These are phyloP conservation scores for Anguilla anguilla DNA, from an alignment of 2,797 vertebrate genomes.

Conservation along the genomic window DNA sequence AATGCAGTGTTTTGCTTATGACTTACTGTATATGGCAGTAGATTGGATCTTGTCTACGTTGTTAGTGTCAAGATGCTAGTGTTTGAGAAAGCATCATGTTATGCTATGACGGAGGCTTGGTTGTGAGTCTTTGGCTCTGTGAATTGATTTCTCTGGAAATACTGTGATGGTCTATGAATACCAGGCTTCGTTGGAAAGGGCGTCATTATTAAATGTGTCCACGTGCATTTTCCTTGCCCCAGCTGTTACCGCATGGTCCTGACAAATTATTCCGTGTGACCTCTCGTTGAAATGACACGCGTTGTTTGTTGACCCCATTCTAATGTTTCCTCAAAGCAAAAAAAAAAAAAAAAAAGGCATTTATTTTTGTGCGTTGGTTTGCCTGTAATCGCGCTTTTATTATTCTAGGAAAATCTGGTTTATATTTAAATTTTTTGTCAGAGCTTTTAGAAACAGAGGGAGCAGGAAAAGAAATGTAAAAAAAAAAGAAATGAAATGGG, in stretches of 20 bases:
- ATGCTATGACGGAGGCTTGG: not conserved
- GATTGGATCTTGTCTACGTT: not conserved
- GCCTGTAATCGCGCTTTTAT: not conserved
- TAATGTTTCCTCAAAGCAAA: conserved; percentile 28
- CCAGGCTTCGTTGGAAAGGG: not conserved
- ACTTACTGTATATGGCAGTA: conserved; percentile 2
- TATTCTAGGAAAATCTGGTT: conserved; percentile 9
- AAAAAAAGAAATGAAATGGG: conserved; percentile 48
- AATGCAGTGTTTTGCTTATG: not conserved
- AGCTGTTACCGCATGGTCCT: not conserved
- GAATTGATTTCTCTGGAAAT: not conserved
- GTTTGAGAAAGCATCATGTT: not conserved
- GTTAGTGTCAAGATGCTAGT: not conserved
- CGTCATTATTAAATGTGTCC: not conserved
- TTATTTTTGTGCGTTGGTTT: not conserved
- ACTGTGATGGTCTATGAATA: not conserved
- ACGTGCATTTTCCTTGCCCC: not conserved
- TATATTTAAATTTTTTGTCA: conserved; percentile 21
- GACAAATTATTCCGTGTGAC: conserved; percentile 6
- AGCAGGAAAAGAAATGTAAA: conserved; percentile 50
- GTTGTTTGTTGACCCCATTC: not conserved
- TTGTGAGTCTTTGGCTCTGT: conserved; percentile 2
- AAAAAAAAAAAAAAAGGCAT: conserved; percentile 16
- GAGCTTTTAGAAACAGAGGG: conserved; percentile 44
- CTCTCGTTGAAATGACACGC: not conserved